phyloP scores from a whole-genome alignment of 2,888 invertebrate species.

The Amblyjoppa proteus region DNA sequence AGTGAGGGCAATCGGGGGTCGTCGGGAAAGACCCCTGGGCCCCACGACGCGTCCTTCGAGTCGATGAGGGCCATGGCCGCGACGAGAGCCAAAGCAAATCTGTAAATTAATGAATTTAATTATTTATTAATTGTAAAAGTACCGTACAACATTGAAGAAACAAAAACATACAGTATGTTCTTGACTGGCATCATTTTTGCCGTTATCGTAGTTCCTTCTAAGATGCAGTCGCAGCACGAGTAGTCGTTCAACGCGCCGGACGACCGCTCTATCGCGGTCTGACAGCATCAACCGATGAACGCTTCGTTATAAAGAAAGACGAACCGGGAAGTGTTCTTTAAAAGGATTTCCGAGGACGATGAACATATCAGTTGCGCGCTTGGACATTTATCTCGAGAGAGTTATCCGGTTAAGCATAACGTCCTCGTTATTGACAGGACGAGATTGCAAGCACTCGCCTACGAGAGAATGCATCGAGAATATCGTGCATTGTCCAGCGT shows the following conservation, averaged over 20 bases:
- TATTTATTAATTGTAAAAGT: background rate
- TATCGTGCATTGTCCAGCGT: background rate
- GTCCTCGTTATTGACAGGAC: background rate
- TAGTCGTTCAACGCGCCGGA: background rate
- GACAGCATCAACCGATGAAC: background rate
- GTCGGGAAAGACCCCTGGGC: slow-evolving; percentile 40
- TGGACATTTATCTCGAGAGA: background rate
- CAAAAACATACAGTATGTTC: background rate
- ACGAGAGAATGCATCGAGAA: background rate
- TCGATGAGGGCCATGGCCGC: background rate
- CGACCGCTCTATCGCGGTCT: background rate
- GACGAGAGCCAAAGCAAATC: background rate
- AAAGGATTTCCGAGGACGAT: background rate
- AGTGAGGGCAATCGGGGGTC: slow-evolving; percentile 41
- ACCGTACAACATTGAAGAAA: background rate
- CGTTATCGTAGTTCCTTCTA: background rate
- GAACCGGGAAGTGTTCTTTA: background rate
- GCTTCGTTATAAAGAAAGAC: background rate
- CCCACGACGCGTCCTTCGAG: background rate
- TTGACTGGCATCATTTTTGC: background rate
- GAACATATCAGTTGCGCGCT: background rate
- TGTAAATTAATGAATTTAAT: background rate
- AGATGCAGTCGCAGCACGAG: background rate
- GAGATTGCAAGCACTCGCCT: background rate
- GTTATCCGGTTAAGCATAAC: background rate